Base-by-base conservation (phyloP, 2,797 vertebrate genomes). In the Rhinogobio ventralis region DNA sequence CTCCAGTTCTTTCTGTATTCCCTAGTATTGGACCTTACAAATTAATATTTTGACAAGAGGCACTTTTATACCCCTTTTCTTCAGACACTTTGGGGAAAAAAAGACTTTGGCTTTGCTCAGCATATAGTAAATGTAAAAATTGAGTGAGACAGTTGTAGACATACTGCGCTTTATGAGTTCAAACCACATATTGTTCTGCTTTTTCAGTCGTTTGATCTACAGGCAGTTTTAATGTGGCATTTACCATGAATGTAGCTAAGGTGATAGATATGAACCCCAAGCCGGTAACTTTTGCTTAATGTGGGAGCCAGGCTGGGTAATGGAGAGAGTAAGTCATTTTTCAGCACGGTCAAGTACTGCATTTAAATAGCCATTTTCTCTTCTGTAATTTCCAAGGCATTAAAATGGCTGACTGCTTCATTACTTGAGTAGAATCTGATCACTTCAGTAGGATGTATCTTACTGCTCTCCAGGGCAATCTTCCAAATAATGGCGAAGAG, bases 281-380 rank as follows among this genome's bases (percentile, higher is more conserved):
- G 79, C 53, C n/a, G 28, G 51, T 88, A 83, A 85, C 86, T 74
- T 86, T 82, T 57, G 33, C 79, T 81, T 77, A 81, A 87, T 86
- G 62, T 62, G 55, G 68, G 62, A 84, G 85, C 64, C 78, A 86
- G 79, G 57, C 25, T 79, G 77, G 82, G 72, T 81, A 83, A 83
- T 88, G 82, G 73, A 82, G 79, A 74, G 68, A 85, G 77, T 84
- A 83, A 74, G 80, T 84, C 64, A 81, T 89, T 87, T 89, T 87
- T 88, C 76, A 87, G 72, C 39, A 74, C 42, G 83, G 88, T 82
- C 82, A 88, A 89, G 88, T 87, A 76, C 86, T 87, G 84, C 84
- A 88, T 90, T 90, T 89, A 87, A 89, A 88, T 85, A 83, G 84
- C 82, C 78, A 88, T 87, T 89, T 87, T 85, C 84, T 68, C 30